Percentiles rank a stretch among this genome's conserved stretches.
Conservation (phyloP, 2,113 vertebrate genomes). For the Apus apus region DNA sequence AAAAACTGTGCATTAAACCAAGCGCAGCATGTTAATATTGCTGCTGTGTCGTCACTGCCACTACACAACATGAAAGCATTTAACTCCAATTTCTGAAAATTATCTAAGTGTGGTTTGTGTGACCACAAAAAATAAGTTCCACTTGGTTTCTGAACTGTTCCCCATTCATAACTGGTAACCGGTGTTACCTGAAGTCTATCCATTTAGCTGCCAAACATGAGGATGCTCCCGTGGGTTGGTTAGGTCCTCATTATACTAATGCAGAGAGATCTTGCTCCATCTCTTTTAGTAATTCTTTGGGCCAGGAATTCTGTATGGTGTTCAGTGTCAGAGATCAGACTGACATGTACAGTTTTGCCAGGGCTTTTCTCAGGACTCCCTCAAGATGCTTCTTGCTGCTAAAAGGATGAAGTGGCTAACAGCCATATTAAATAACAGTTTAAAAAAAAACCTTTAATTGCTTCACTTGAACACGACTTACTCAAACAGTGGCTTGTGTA, state of each 20-base stretch:
- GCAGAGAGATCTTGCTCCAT: background rate
- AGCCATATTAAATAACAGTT: background rate
- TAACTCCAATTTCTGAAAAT: background rate
- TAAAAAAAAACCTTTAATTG: background rate
- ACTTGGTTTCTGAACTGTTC: background rate
- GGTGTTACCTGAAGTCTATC: background rate
- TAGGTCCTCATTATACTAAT: background rate
- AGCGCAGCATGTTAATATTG: rapidly evolving
- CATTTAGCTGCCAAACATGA: background rate
- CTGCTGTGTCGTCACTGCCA: background rate
- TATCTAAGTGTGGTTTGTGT: rapidly evolving
- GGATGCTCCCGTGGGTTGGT: background rate
- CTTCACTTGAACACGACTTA: background rate
- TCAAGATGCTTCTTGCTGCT: background rate
- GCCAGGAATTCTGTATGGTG: background rate
- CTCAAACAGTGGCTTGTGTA: background rate
- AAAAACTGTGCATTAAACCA: background rate
- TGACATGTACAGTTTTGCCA: background rate
- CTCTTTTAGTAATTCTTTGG: background rate
- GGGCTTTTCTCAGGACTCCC: background rate
- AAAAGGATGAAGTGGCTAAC: background rate
- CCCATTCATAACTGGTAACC: background rate
- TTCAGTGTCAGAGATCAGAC: background rate
- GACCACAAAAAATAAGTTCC: background rate
- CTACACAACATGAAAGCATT: background rate